Evolutionary conservation across 2,888 invertebrate species (phyloP).

Genomic region (Callosobruchus maculatus): DNA sequence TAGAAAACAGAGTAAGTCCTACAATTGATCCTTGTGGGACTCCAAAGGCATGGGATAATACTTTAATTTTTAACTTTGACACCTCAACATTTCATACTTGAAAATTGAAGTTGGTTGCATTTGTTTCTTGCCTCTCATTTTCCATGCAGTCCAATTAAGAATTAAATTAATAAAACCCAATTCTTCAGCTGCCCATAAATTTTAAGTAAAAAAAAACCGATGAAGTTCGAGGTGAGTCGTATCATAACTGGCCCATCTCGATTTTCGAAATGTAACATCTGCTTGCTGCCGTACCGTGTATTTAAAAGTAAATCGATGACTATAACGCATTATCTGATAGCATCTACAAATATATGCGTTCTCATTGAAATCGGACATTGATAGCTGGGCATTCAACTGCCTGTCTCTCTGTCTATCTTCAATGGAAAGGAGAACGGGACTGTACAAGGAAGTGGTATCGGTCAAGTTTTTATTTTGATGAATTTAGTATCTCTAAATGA

Average conservation of each 20-base stretch:
- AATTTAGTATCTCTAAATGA: neutral
- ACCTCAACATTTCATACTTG: no score
- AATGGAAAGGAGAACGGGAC: neutral
- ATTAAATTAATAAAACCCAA: neutral
- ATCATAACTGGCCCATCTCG: neutral
- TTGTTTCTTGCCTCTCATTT: no score
- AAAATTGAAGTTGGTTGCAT: no score
- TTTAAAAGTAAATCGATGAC: neutral
- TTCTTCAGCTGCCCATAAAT: neutral
- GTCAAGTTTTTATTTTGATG: neutral
- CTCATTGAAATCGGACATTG: neutral
- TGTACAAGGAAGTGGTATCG: neutral
- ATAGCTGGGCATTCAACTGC: neutral
- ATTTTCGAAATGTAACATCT: neutral
- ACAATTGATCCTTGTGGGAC: no score
- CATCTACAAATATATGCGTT: neutral
- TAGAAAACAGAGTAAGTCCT: no score
- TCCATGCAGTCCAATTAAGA: neutral
- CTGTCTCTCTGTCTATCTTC: neutral
- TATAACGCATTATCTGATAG: neutral
- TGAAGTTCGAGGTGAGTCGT: neutral
- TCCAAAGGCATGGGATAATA: no score
- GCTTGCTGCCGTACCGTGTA: neutral
- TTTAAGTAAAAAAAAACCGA: neutral
- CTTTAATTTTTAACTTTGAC: no score